These are phyloP conservation scores for Ceratoteleas bidentatus DNA, from an alignment of 1,140 invertebrate genomes.

Conservation along the genomic window DNA sequence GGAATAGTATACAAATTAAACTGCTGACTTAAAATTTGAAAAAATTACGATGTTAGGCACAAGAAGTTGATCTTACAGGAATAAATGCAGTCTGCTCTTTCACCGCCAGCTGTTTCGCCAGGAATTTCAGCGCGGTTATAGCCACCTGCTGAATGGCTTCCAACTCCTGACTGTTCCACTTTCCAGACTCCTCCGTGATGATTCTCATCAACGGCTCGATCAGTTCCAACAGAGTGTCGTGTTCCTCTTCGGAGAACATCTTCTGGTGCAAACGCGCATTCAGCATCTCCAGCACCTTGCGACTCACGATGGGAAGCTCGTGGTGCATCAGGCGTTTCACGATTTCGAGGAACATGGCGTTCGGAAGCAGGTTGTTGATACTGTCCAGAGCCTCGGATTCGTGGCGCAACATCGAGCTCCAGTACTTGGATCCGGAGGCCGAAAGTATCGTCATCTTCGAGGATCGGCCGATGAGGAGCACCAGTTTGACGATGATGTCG, in stretches of 20 bases:
- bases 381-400: slow-evolving; percentile 89
- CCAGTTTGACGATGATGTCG: slow-evolving; percentile 85
- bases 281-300: slow-evolving; percentile 91
- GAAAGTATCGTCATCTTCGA: slow-evolving; percentile 82
- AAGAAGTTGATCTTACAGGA: slow-evolving; percentile 77
- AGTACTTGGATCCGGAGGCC: slow-evolving; percentile 86
- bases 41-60: too few species aligned
- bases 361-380: slow-evolving; percentile 89
- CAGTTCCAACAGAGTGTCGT: slow-evolving; percentile 81
- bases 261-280: slow-evolving; percentile 89
- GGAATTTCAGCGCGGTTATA: slow-evolving; percentile 89
- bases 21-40: too few species aligned
- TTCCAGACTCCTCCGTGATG: slow-evolving; percentile 71
- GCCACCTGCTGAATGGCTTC: slow-evolving; percentile 90
- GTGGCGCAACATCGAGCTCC: slow-evolving; percentile 89
- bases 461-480: slow-evolving; percentile 86
- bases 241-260: slow-evolving; percentile 82
- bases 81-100: slow-evolving; percentile 85
- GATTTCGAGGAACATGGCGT: slow-evolving; percentile 88
- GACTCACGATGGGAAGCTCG: slow-evolving; percentile 85
- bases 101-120: slow-evolving; percentile 86
- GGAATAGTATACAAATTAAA: too few species aligned
- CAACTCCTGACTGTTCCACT: slow-evolving; percentile 76
- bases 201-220: slow-evolving; percentile 85
- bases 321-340: slow-evolving; percentile 85